Conservation (phyloP, 2,797 vertebrate genomes). For the Cryptoprocta ferox region DNA sequence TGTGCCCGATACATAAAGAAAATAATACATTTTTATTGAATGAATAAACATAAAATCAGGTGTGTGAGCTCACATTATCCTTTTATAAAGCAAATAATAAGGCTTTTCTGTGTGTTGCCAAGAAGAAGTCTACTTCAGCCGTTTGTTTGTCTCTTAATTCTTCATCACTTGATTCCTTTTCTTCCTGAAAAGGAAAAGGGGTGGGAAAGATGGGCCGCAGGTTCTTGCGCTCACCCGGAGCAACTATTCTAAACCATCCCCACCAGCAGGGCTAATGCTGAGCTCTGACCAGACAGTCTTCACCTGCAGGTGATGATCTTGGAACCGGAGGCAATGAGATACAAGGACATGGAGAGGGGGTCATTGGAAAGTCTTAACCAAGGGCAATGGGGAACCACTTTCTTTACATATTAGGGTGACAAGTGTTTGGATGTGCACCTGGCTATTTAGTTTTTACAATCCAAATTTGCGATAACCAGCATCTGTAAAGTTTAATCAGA, state of each 20-base stretch:
- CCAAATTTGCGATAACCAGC: not conserved
- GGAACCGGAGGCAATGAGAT: not conserved
- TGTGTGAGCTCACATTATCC: not conserved
- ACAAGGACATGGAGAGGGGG: not conserved
- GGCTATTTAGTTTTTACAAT: not conserved
- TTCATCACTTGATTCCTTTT: not conserved
- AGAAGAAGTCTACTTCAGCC: not conserved
- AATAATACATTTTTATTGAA: not conserved
- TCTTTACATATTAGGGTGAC: not conserved
- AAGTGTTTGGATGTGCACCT: not conserved
- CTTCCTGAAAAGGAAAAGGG: not conserved
- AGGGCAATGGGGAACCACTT: not conserved
- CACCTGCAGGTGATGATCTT: not conserved
- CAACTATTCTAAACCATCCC: no score
- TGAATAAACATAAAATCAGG: not conserved
- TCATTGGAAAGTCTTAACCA: not conserved
- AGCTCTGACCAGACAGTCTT: not conserved
- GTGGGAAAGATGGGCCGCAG: not conserved
- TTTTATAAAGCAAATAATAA: not conserved
- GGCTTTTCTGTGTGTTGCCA: not conserved
- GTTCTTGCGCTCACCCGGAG: not conserved
- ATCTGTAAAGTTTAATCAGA: slow-evolving; percentile 48
- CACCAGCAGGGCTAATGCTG: rapidly evolving
- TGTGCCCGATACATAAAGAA: not conserved
- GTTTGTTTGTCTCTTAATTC: not conserved